Conservation (phyloP, 2,113 vertebrate species). For the Dissostichus mawsoni region DNA sequence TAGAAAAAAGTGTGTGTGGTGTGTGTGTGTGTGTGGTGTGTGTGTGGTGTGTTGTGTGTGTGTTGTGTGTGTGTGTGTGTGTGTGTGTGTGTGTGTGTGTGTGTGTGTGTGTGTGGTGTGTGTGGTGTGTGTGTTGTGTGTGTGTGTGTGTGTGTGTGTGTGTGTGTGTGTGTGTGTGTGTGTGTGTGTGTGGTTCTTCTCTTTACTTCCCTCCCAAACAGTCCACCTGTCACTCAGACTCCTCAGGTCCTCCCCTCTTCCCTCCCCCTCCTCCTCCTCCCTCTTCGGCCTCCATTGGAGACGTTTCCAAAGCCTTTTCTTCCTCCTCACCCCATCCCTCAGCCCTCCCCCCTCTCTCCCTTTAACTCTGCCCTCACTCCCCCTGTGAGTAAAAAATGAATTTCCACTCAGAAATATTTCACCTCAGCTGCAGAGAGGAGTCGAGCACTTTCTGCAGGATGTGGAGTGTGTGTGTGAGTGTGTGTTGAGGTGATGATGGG, state of each 20-base stretch:
- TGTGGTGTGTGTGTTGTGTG: too few species aligned
- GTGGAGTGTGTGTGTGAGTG: conserved; percentile 32
- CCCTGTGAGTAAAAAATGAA: not conserved
- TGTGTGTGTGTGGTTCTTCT: not conserved
- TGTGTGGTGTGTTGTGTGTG: too few species aligned
- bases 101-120: too few species aligned
- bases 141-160: too few species aligned
- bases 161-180: too few species aligned
- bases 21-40: too few species aligned
- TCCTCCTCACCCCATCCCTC: conserved; percentile 64
- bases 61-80: too few species aligned
- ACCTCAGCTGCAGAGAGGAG: conserved; percentile 12
- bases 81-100: too few species aligned
- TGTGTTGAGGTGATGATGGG: conserved; percentile 7
- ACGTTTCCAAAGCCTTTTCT: conserved; percentile 51
- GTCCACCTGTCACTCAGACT: conserved; percentile 46
- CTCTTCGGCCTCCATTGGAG: conserved; percentile 31
- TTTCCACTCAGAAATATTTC: conserved; percentile 32
- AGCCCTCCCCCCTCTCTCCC: conserved; percentile 65
- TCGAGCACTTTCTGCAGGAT: not conserved
- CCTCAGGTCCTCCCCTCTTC: conserved; percentile 35
- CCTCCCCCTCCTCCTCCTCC: conserved; percentile 10
- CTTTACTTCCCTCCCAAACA: not conserved
- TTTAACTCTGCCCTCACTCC: conserved; percentile 1
- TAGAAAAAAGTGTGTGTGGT: too few species aligned